Percentiles rank a stretch among this genome's conserved stretches.
These are phyloP conservation scores for Tachyglossus aculeatus DNA, from an alignment of 2,797 vertebrate genomes.

Conservation along the genomic window DNA sequence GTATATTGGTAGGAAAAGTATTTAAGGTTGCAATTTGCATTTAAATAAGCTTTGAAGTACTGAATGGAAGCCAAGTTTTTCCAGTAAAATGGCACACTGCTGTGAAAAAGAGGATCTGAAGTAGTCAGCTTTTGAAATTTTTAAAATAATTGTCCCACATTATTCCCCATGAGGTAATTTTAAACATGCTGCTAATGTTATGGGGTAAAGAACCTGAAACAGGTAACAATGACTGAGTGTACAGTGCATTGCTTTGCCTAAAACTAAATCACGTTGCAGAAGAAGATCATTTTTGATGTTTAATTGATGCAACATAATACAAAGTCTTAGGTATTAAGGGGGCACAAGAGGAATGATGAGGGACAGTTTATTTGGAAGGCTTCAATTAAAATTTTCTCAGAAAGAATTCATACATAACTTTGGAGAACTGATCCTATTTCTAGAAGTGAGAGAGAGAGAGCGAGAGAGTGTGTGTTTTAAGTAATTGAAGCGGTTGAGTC, in stretches of 20 bases:
- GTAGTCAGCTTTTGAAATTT: slow-evolving; percentile 12
- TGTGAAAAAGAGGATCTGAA: not conserved
- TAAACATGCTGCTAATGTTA: not conserved
- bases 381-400: slow-evolving; percentile 16
- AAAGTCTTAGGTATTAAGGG: slow-evolving; percentile 5
- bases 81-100: not conserved
- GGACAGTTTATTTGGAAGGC: slow-evolving; percentile 23
- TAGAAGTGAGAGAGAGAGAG: slow-evolving; percentile 1
- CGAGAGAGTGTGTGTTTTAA: not conserved
- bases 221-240: slow-evolving; percentile 13
- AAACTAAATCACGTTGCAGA: slow-evolving; percentile 23
- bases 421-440: slow-evolving; percentile 34
- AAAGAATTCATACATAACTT: not conserved
- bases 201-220: not conserved
- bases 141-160: slow-evolving; percentile 17
- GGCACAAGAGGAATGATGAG: no score
- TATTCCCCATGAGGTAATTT: not conserved
- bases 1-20: slow-evolving; percentile 21
- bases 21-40: slow-evolving; percentile 48
- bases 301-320: slow-evolving; percentile 12
- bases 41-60: slow-evolving; percentile 45
- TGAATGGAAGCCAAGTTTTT: not conserved
- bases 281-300: not conserved
- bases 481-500: slow-evolving; percentile 16
- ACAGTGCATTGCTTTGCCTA: not conserved